Evolutionary conservation across 37 sponge, comb jelly and placozoan genomes (phyloP), one percentile per base, ranked within the genome.

Genomic region (Axinella damicornis): DNA sequence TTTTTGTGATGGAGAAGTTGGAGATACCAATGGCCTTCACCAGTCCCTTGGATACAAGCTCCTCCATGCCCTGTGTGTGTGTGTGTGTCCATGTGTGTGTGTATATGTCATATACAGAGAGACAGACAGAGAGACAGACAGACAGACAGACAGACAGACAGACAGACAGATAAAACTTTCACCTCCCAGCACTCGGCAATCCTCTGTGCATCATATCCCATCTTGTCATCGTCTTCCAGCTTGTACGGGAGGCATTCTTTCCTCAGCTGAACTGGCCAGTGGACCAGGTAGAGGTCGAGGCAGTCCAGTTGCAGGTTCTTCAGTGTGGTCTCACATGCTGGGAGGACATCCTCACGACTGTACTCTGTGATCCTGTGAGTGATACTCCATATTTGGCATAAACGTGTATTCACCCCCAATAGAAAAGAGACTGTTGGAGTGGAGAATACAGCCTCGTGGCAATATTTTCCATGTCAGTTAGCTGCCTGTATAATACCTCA

Each of bases 261-360:
- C 19, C 21, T n/a, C 0, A 86, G 14, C 16, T 34, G 69, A 11
- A 52, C 21, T 20, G 94, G 94, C 84, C 88, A 79, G 66, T 94
- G 94, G 32, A 94, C 77, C 72, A 97, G 88, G 76, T 97, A 97
- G 13, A 97, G 89, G 74, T 97, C 98, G 20, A 97, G 68, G 68
- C 92, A 94, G 74, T 97, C 98, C 82, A 97, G 56, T 30, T 88
- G 89, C 34, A 97, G 83, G 71, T 97, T 84, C 80, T 92, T 89
- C 52, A 97, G 76, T 0, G 95, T 90, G 21, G 30, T 40, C 70
- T 92, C 65, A 58, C 85, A 87, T 1, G 91, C 87, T 5, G 85
- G 79, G n/a, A 80, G 58, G 9, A 90, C 94, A 72, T 94, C 84
- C 1, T 84, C 91, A 24, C n/a, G 53, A 1, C 64, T 77, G 52